These are phyloP conservation scores for Ormyrus thymus DNA, from an alignment of 2,888 invertebrate genomes.

Conservation along the genomic window DNA sequence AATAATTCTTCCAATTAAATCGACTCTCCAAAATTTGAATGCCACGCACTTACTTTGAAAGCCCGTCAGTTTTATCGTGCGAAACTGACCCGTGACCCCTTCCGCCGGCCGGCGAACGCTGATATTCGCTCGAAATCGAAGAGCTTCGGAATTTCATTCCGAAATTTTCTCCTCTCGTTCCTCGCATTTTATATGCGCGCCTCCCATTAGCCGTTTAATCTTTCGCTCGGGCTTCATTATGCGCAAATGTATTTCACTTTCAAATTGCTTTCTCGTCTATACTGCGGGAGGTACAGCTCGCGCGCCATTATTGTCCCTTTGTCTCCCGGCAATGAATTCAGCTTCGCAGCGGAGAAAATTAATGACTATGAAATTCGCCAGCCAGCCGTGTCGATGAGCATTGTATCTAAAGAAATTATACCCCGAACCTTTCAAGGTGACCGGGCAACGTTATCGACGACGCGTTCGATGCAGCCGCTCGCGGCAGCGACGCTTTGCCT, in stretches of 20 bases:
- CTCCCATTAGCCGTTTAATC: too few species aligned
- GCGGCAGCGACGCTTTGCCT: neutral
- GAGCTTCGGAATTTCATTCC: conserved; percentile 16
- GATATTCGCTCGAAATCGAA: conserved; percentile 25
- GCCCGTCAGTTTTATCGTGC: conserved; percentile 37
- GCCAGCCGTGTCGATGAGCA: neutral
- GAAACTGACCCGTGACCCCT: conserved; percentile 43
- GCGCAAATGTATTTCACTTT: conserved; percentile 9
- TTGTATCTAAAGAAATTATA: conserved; percentile 9
- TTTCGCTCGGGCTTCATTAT: conserved; percentile 6
- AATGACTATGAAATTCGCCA: neutral
- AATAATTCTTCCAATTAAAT: too few species aligned
- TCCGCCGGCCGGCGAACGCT: conserved; percentile 1
- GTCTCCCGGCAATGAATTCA: neutral
- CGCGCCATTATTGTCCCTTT: neutral
- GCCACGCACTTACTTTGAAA: conserved; percentile 10
- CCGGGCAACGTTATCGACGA: neutral
- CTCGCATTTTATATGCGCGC: neutral
- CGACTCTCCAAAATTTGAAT: neutral
- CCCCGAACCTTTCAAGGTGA: conserved; percentile 29
- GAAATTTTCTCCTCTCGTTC: conserved; percentile 10
- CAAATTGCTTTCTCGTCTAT: conserved; percentile 2
- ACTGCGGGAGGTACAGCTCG: neutral
- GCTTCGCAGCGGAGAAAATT: neutral
- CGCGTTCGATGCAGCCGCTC: neutral